Evolutionary conservation across 2,888 invertebrate genomes (phyloP).

Genomic region (Dicyrtoma fusca): DNA sequence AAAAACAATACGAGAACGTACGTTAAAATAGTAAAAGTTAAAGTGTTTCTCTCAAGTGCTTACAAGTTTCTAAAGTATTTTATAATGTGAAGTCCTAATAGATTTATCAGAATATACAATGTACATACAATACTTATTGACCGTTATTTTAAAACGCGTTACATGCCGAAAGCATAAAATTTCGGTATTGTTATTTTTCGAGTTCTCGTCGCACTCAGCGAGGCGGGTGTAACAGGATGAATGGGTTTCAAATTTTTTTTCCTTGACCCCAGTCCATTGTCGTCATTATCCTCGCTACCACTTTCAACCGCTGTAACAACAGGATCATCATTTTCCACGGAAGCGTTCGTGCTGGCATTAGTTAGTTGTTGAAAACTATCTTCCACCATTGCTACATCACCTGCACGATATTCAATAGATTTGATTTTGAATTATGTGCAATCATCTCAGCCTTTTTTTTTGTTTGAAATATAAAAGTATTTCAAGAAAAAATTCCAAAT

Average conservation of each 20-base stretch:
- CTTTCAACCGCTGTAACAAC: not conserved
- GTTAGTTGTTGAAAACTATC: too few relatives aligned
- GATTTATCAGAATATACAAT: too few relatives aligned
- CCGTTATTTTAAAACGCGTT: too few relatives aligned
- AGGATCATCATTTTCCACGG: not conserved
- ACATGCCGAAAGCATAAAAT: conserved; percentile 39
- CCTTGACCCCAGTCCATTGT: not conserved
- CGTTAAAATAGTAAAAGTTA: too few relatives aligned
- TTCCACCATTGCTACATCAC: not conserved
- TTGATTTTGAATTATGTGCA: too few relatives aligned
- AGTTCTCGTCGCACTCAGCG: conserved; percentile 33
- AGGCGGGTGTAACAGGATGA: conserved; percentile 37
- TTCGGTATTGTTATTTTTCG: conserved; percentile 37
- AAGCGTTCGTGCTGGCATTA: not conserved
- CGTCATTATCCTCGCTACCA: conserved; percentile 14
- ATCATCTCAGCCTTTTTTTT: conserved; percentile 4
- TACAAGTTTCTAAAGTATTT: too few relatives aligned
- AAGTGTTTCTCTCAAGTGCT: too few relatives aligned
- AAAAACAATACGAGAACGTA: too few relatives aligned
- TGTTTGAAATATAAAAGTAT: not conserved
- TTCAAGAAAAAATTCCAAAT: not conserved
- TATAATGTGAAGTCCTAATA: too few relatives aligned
- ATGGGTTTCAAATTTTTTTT: conserved; percentile 31
- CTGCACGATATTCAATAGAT: not conserved
- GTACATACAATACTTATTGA: too few relatives aligned